These are phyloP conservation scores for Pseudochirops cupreus DNA, from an alignment of 2,797 vertebrate genomes.

Conservation along the genomic window DNA sequence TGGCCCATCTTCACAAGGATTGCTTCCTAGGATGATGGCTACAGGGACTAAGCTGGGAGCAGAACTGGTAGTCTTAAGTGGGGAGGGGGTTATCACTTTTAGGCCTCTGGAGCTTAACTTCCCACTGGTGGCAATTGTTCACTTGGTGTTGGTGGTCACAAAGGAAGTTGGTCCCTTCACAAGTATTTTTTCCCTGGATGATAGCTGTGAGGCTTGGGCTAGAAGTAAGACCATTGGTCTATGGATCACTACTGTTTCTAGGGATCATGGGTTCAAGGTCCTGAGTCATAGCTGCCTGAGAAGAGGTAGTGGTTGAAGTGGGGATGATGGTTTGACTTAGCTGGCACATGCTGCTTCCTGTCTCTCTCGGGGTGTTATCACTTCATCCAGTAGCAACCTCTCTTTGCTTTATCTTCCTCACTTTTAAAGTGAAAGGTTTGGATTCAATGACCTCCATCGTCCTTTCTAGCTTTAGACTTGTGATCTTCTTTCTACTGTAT, in stretches of 20 bases:
- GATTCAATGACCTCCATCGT: neutral
- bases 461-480: neutral
- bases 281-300: neutral
- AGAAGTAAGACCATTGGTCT: neutral
- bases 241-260: neutral
- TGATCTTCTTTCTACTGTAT: neutral
- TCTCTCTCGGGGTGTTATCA: neutral
- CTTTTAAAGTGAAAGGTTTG: too few species aligned
- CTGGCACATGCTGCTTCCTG: neutral
- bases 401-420: neutral
- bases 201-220: neutral
- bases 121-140: neutral
- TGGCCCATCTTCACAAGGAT: neutral
- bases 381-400: neutral
- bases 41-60: too few species aligned
- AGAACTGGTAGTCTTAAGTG: neutral
- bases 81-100: neutral
- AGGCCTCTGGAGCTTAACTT: neutral
- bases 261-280: neutral
- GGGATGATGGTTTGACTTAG: neutral
- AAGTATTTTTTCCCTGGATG: neutral
- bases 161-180: neutral
- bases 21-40: too few species aligned
- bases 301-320: neutral
- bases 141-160: neutral